A percentile compares a stretch with the other conserved stretches of the same genome.
These are phyloP conservation scores for Blastomussa wellsi DNA, from an alignment of 92 coral and sea anemone genomes.

Conservation along the genomic window DNA sequence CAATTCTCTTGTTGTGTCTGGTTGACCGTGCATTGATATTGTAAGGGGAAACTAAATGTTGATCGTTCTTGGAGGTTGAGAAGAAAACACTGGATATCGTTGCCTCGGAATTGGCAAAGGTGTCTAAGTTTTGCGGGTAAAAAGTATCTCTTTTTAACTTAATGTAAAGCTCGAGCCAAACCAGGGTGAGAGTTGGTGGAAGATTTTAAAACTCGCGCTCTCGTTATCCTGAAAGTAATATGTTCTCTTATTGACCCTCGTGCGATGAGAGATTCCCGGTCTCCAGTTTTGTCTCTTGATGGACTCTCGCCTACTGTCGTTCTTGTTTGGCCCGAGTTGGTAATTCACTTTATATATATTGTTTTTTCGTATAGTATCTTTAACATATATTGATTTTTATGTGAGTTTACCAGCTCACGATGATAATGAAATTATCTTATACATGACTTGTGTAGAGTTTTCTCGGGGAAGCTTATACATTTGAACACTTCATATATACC, in stretches of 20 bases:
- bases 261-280: too few relatives aligned
- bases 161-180: too few relatives aligned
- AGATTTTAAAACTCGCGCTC: too few relatives aligned
- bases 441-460: neutral
- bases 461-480: too few relatives aligned
- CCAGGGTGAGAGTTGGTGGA: too few relatives aligned
- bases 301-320: too few relatives aligned
- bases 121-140: neutral
- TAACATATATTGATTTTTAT: neutral
- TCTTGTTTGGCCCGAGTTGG: too few relatives aligned
- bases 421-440: conserved; percentile 21
- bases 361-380: neutral
- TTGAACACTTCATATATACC: neutral
- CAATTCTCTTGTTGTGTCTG: neutral
- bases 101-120: neutral
- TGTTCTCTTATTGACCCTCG: too few relatives aligned
- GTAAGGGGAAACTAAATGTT: neutral
- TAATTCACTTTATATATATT: too few relatives aligned
- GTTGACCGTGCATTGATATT: neutral
- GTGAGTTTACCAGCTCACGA: neutral
- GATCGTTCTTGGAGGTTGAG: neutral
- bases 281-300: too few relatives aligned
- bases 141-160: too few relatives aligned
- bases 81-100: neutral
- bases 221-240: too few relatives aligned